These are phyloP conservation scores for Gerris lacustris DNA, from an alignment of 2,888 invertebrate species.

Conservation along the genomic window DNA sequence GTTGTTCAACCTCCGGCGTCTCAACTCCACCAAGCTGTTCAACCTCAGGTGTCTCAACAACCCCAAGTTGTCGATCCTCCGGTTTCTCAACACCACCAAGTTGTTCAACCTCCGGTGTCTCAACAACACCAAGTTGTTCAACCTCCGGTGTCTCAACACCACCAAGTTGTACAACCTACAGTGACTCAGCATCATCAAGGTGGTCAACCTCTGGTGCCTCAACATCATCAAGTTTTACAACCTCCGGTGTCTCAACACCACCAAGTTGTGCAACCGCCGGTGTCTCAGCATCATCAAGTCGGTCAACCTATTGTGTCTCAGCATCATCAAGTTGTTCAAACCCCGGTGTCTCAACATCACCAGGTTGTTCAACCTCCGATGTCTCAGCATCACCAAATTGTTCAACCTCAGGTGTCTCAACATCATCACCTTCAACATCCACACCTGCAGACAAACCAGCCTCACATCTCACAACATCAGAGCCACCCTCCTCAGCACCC, in stretches of 20 bases:
- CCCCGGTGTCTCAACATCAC: no score
- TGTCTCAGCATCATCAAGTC: not conserved
- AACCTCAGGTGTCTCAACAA: no score
- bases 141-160: conserved; percentile 29
- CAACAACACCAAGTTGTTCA: conserved; percentile 12
- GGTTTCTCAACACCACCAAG: no score
- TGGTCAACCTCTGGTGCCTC: conserved; percentile 11
- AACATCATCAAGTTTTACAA: conserved; percentile 28
- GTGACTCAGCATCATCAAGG: conserved; percentile 7
- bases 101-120: no score
- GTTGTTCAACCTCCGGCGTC: conserved; percentile 2
- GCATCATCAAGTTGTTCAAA: not conserved
- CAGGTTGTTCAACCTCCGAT: no score
- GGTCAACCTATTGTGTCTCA: not conserved
- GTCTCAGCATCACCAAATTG: not conserved
- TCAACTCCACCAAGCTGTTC: conserved; percentile 5
- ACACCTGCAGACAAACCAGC: conserved; percentile 17
- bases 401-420: conserved; percentile 30
- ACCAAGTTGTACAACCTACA: no score
- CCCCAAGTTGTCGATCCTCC: no score
- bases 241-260: conserved; percentile 26
- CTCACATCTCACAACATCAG: conserved; percentile 20
- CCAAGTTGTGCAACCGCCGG: not conserved
- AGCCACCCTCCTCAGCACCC: conserved; percentile 21
- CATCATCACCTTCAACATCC: conserved; percentile 11